Base-by-base conservation (phyloP, 2,113 vertebrate species). In the Collichthys lucidus region DNA sequence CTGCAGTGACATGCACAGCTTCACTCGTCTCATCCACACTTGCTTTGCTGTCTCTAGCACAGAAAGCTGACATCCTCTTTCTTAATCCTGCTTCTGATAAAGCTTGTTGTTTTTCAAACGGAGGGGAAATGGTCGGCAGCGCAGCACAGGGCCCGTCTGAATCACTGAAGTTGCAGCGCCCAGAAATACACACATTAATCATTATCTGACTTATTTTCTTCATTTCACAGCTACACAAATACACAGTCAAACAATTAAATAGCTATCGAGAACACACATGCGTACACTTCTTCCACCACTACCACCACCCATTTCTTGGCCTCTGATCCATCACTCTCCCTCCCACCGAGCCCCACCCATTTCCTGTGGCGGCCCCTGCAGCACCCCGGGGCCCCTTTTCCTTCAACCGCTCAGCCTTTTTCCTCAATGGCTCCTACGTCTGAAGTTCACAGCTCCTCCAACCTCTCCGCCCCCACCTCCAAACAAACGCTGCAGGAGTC, bases 351-450 rank as follows among this genome's bases (percentile, higher is more conserved):
- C 82, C 68, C 74, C 81, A 50, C 85, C 85, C 77, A 53, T 84
- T 91, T 92, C 90, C 88, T 89, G 84, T 80, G 46, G 83, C 14
- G 52, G 82, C 79, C 83, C 70, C 86, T 79, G 74, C 71, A 64
- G 77, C 77, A 86, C 82, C 82, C 75, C 20, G 83, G 88, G 81
- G 63, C 65, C 73, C 74, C 76, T 78, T 74, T 90, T 88, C 86
- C 87, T 90, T 50, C 62, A 42, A 80, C 85, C 79, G 85, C 90
- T 87, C 35, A 5, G 47, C 44, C 65, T 66, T 74, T 74, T 87
- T 88, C 83, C 82, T 79, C 81, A 40, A 64, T 31, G 2, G 20
- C 53, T 66, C 62, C 61, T 55, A 0, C n/a, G n/a, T 64, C 69
- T 82, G 55, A 82, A 75, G 74, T 82, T 75, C 63, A 68, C 61